Evolutionary conservation across 2,888 invertebrate species (phyloP).

Genomic region (Prenolepis imparis): DNA sequence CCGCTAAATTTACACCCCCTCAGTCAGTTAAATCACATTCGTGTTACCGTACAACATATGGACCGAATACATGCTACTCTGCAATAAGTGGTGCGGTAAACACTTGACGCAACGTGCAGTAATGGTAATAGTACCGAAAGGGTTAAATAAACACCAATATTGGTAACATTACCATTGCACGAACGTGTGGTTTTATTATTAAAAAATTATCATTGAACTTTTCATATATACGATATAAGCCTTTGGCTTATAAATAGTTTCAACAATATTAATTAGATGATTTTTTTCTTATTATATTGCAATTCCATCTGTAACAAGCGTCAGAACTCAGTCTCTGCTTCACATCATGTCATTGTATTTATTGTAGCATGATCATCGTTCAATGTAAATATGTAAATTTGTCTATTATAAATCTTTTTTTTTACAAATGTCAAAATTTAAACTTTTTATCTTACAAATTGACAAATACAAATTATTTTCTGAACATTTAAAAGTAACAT

Average conservation of each 20-base stretch:
- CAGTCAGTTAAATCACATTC: conserved; percentile 73
- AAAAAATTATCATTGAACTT: not conserved
- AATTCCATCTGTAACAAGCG: not conserved
- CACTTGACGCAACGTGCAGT: not conserved
- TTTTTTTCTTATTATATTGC: not conserved
- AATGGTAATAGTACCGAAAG: conserved; percentile 14
- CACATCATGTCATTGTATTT: not conserved
- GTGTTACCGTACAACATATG: conserved; percentile 76
- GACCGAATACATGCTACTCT: conserved; percentile 78
- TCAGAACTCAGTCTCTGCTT: not conserved
- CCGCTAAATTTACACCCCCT: conserved; percentile 80
- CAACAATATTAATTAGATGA: not conserved
- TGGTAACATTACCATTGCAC: conserved; percentile 14
- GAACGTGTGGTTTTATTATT: not conserved
- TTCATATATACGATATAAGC: not conserved
- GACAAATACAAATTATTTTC: not conserved
- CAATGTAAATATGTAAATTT: not conserved
- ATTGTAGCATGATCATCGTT: not conserved
- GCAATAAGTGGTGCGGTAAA: conserved; percentile 69
- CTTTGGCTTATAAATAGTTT: not conserved
- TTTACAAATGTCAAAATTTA: conserved; percentile 1
- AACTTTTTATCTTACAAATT: not conserved
- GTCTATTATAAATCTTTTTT: not conserved
- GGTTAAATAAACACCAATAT: not conserved
- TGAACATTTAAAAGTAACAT: not conserved